Conservation (phyloP, 2,888 invertebrate genomes). For the Cyaniris semiargus region DNA sequence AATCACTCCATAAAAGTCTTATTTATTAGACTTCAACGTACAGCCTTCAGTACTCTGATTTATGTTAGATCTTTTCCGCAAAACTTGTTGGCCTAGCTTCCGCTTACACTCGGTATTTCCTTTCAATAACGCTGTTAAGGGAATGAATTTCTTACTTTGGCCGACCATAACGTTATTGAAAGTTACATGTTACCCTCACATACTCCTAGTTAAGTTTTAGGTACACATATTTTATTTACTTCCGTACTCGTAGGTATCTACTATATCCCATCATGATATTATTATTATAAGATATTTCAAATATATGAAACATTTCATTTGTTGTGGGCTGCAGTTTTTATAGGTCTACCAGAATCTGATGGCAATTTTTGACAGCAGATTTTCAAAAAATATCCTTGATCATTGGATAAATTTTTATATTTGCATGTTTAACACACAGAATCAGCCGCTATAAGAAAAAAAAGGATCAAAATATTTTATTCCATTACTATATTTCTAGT, state of each 20-base stretch:
- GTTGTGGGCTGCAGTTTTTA: too few relatives aligned
- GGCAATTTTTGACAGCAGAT: too few relatives aligned
- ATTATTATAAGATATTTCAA: too few relatives aligned
- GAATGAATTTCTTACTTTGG: not conserved
- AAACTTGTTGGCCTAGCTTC: constrained; percentile 57
- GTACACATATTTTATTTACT: not conserved
- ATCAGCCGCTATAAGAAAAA: too few relatives aligned
- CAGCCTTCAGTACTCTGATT: constrained; percentile 54
- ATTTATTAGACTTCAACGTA: not conserved
- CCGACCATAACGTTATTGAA: not conserved
- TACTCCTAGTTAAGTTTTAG: not conserved
- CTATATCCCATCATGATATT: too few relatives aligned
- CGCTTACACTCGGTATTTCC: constrained; percentile 49
- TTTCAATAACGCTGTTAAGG: constrained; percentile 50
- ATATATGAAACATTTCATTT: too few relatives aligned
- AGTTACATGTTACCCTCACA: not conserved
- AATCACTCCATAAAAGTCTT: not conserved
- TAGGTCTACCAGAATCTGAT: too few relatives aligned
- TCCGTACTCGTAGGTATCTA: not conserved
- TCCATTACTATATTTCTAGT: too few relatives aligned
- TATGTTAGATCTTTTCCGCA: constrained; percentile 55
- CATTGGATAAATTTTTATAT: too few relatives aligned
- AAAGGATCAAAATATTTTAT: too few relatives aligned
- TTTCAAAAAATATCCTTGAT: too few relatives aligned
- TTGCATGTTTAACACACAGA: too few relatives aligned